phyloP scores from a whole-genome alignment of 2,797 vertebrate genomes.

The Anguilla anguilla region DNA sequence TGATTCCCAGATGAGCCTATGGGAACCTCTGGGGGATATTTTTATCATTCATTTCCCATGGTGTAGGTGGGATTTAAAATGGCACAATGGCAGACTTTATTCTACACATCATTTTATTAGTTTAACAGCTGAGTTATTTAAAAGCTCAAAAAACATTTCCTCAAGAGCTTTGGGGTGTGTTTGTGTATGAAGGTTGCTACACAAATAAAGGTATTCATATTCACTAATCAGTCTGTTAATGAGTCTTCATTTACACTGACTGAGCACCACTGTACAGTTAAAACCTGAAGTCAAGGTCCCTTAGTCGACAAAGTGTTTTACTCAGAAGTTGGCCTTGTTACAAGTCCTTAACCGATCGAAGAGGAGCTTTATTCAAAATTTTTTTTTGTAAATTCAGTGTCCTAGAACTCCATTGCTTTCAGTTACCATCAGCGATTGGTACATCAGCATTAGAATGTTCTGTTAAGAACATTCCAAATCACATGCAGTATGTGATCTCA shows the following conservation, averaged over 20 bases:
- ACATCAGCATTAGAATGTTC: too few relatives aligned
- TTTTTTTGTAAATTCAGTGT: too few relatives aligned
- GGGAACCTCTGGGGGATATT: background rate
- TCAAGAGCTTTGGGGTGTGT: background rate
- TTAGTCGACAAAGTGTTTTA: background rate
- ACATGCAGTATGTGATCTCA: too few relatives aligned
- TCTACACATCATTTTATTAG: background rate
- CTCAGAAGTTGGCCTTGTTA: background rate
- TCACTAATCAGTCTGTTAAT: background rate
- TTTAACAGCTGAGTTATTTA: too few relatives aligned
- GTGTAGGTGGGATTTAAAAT: background rate
- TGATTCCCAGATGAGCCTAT: background rate
- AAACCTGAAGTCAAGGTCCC: background rate
- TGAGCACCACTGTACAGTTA: background rate
- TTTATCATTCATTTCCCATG: background rate
- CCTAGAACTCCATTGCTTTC: too few relatives aligned
- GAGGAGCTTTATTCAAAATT: too few relatives aligned
- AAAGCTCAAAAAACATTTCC: too few relatives aligned
- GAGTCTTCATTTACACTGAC: background rate
- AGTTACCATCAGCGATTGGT: too few relatives aligned
- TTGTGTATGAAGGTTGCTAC: background rate
- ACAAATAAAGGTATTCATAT: background rate
- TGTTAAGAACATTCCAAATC: too few relatives aligned
- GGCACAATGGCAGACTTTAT: background rate
- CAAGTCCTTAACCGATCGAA: too few relatives aligned